Conservation (phyloP, 2,888 invertebrate genomes). For the Drosophila quasianomalipes region DNA sequence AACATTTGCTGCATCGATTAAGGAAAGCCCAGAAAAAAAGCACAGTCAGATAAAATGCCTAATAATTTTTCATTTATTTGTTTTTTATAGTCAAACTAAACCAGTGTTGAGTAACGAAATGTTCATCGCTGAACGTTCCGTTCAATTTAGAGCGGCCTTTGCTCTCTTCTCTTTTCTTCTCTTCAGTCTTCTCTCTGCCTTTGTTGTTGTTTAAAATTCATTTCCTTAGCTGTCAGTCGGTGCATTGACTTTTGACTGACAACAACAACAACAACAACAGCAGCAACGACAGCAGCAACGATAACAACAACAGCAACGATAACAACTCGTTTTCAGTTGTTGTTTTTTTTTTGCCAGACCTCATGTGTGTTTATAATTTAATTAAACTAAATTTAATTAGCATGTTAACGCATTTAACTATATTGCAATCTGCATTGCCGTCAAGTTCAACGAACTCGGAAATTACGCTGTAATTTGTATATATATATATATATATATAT, state of each 20-base stretch:
- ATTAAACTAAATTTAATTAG: constrained; percentile 77
- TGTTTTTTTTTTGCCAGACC: constrained; percentile 35
- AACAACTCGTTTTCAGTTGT: constrained; percentile 54
- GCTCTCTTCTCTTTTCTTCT: constrained; percentile 1
- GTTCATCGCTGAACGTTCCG: constrained; percentile 19
- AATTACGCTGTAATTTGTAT: background rate
- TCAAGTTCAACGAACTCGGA: constrained; percentile 44
- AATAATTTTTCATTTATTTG: background rate
- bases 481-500: background rate
- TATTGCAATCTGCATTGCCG: constrained; percentile 63
- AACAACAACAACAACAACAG: constrained; percentile 28
- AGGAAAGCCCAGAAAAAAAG: background rate
- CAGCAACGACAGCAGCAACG: constrained; percentile 18
- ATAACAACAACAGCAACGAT: constrained; percentile 13
- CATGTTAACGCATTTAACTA: constrained; percentile 68
- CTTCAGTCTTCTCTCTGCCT: constrained; percentile 4
- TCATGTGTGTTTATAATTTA: constrained; percentile 55
- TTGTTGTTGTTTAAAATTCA: constrained; percentile 41
- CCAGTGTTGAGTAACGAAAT: background rate
- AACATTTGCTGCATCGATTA: too few relatives aligned
- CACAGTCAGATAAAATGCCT: background rate
- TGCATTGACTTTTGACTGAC: constrained; percentile 66
- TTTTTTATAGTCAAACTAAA: background rate
- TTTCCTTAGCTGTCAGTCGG: constrained; percentile 53
- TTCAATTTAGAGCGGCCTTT: constrained; percentile 22